Base-by-base conservation (phyloP, 1,140 invertebrate species). In the Idris sp. region DNA sequence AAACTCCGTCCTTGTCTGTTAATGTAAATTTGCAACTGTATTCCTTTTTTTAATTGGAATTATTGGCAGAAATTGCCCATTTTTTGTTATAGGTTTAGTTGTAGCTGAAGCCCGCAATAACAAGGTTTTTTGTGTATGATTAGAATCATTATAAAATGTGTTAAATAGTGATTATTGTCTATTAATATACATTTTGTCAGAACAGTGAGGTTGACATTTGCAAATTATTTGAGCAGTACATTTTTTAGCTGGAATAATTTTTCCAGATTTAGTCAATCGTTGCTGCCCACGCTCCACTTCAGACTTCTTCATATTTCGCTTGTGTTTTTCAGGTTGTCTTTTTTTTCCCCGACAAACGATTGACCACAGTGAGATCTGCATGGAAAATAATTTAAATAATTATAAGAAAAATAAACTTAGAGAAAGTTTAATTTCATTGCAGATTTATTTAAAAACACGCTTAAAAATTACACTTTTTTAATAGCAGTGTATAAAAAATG, bases 31-130 rank as follows among this genome's bases (percentile, higher is more conserved):
- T 0, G 8, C 10, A 51, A 25, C 11, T 36, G 13, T 11, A 35
- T 11, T 51, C 31, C 30, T 11, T 22, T 36, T 51, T 13, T 25
- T 51, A 1, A 36, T 10, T 22, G 48, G 19, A 11, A 51, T 25
- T 22, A 35, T 11, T 11, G 48, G 31, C 9, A 16, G 16, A 22
- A 11, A 1, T 4, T 10, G 13, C 9, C 10, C 14, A n/a, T 10
- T 35, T 28, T 49, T 0, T 0, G n/a, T 2, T 1, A 13, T 8
- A 9, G 31, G 31, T 36, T 14, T 36, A 14, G 6, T 9, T 4
- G 3, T 5, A 3, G 14, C 10, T 3, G 2, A 36, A 4, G 33
- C 3, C 14, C 33, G 10, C 3, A 36, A 13, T 36, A 36, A 4
- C 14, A 36, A 36, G 11, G 33, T 36, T 10, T 36, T 13, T 13